Evolutionary conservation across 2,888 invertebrate genomes (phyloP), one percentile per base, ranked within the genome.

Genomic region (Eubasilissa splendida): DNA sequence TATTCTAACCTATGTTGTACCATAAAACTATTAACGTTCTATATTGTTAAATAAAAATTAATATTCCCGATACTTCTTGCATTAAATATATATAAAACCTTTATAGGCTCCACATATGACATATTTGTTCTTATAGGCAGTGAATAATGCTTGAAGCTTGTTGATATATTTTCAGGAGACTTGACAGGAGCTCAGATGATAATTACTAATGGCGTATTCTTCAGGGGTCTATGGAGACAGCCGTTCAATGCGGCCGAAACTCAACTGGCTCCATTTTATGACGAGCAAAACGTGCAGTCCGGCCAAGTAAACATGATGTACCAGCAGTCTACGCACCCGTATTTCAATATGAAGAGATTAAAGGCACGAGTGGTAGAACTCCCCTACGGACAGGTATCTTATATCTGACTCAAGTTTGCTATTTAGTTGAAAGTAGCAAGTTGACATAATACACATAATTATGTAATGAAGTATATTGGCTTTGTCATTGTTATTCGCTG

Each of bases 261-360:
- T 0, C 86, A 83, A 3, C 70, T 79, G 8, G 88, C 89, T 79
- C 85, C 87, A 0, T 92, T 92, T 84, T 89, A 88, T 80, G 88
- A 91, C 84, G 91, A 91, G 68, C 85, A 87, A 52, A 60, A 60
- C 2, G 85, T 85, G 11, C 83, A 86, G 42, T 81, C 87, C 58
- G 88, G 89, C 2, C 85, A 88, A 75, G 91, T 93, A 1, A 87
- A 91, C 60, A 93, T 94, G 93, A 94, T 94, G 94, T 87, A 88
- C 76, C 90, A 90, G 84, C 86, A 87, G 65, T 89, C 88, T 0
- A 84, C 87, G 63, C 91, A 90, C 82, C 88, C 89, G 0, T 92
- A 88, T 84, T 86, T 87, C 1, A 85, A 87, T 52, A 86, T 90
- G 11, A 85, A 87, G 12, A 86, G 88, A 4, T 84, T 93, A 42